Percentiles rank a stretch among this genome's conserved stretches.
phyloP scores from a whole-genome alignment of 2,888 invertebrate species.

The Dasysyrphus albostriatus region DNA sequence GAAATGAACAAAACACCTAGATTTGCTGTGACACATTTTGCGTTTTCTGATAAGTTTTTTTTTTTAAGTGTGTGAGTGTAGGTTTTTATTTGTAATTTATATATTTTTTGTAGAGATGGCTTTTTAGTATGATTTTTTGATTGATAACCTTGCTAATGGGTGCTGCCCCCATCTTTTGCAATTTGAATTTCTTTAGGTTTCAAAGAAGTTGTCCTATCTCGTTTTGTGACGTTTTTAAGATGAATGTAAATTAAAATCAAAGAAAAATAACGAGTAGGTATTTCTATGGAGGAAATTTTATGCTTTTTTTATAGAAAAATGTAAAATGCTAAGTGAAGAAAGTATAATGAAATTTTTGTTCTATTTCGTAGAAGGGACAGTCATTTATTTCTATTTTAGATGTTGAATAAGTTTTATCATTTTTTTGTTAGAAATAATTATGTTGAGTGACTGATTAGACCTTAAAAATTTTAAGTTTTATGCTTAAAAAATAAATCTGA shows the following conservation, averaged over 20 bases:
- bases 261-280: conserved; percentile 1
- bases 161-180: not conserved
- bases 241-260: conserved; percentile 38
- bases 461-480: too few species aligned
- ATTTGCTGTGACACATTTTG: conserved; percentile 33
- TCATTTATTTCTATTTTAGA: conserved; percentile 8
- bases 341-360: not conserved
- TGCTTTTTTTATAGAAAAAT: not conserved
- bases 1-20: conserved; percentile 7
- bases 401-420: too few species aligned
- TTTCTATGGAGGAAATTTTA: conserved; percentile 7
- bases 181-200: conserved; percentile 8
- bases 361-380: not conserved
- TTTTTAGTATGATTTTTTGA: conserved; percentile 44
- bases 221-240: conserved; percentile 30
- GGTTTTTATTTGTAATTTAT: conserved; percentile 10
- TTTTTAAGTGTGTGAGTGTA: not conserved
- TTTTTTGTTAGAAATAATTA: not conserved
- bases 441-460: not conserved
- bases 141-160: conserved; percentile 65
- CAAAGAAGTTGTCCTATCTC: conserved; percentile 37
- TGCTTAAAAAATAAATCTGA: too few species aligned
- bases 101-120: not conserved
- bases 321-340: not conserved
- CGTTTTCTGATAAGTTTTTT: not conserved